Conservation (phyloP, 53 echinoderm and acorn worm genomes). For the Echinometra lucunter region DNA sequence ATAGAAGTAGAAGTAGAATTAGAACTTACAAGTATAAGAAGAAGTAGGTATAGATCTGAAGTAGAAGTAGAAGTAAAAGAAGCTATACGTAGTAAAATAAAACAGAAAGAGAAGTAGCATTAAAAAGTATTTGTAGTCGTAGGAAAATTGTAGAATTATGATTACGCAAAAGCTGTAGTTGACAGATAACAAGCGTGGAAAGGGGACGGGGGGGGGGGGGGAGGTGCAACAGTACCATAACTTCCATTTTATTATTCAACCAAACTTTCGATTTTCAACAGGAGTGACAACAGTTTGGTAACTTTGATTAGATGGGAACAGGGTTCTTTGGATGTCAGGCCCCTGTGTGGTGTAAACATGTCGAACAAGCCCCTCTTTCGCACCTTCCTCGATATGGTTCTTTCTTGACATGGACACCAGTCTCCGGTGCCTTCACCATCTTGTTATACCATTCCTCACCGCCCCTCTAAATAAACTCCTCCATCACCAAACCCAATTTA, state of each 20-base stretch:
- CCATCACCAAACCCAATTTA: conserved; percentile 66
- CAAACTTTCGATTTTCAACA: not conserved
- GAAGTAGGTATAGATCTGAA: not conserved
- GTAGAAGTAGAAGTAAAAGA: not conserved
- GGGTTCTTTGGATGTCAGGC: conserved; percentile 5
- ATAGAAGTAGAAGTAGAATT: too few species aligned
- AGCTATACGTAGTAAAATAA: too few species aligned
- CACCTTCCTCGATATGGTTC: conserved; percentile 51
- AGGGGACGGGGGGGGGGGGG: too few species aligned
- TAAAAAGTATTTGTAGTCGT: too few species aligned
- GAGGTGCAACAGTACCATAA: not conserved
- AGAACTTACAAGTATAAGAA: not conserved
- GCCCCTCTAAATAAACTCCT: conserved; percentile 64
- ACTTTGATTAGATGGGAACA: not conserved
- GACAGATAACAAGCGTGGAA: not conserved
- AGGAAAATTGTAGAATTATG: too few species aligned
- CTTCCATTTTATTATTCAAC: not conserved
- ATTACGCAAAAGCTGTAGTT: not conserved
- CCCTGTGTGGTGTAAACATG: conserved; percentile 62
- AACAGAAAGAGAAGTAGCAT: too few species aligned
- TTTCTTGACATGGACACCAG: conserved; percentile 3
- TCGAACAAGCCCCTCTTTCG: conserved; percentile 52
- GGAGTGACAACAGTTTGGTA: not conserved
- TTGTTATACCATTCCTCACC: conserved; percentile 64
- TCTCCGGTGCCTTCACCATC: conserved; percentile 34